These are phyloP conservation scores for Thryonomys swinderianus DNA, from an alignment of 2,113 vertebrate species.

Conservation along the genomic window DNA sequence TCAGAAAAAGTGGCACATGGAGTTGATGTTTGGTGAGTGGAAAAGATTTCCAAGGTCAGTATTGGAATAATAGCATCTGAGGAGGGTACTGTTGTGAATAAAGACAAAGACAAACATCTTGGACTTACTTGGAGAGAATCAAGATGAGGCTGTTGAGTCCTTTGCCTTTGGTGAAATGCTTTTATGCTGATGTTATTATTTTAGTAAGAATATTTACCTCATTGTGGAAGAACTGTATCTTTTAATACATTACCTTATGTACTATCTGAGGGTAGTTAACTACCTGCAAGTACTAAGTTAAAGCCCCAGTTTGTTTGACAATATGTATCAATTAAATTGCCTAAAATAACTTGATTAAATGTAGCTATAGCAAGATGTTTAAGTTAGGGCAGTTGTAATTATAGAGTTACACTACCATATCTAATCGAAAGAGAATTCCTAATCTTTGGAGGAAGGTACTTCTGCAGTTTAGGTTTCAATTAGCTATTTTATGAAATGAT, in stretches of 20 bases:
- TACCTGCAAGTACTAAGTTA: background rate
- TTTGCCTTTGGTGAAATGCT: conserved; percentile 46
- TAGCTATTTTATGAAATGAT: background rate
- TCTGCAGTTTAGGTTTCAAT: background rate
- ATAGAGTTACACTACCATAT: background rate
- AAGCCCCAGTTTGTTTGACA: conserved; percentile 39
- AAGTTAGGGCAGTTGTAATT: background rate
- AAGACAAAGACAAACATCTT: conserved; percentile 17
- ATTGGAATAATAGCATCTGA: conserved; percentile 30
- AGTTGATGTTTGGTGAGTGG: conserved; percentile 10
- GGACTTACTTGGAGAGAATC: background rate
- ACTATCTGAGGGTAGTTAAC: conserved; percentile 21
- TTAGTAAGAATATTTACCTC: conserved; percentile 17
- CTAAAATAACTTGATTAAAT: conserved; percentile 51
- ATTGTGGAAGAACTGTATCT: conserved; percentile 30
- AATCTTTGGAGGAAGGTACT: background rate
- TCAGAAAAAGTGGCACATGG: background rate
- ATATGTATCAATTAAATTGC: background rate
- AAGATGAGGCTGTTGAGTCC: background rate
- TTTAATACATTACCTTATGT: background rate
- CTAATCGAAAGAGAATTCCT: conserved; percentile 23
- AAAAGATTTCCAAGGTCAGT: conserved; percentile 1
- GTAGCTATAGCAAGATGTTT: background rate
- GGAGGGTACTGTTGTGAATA: background rate
- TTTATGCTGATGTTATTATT: background rate